Conservation (phyloP, 2,888 invertebrate species). For the Noctuana brunneofusca region DNA sequence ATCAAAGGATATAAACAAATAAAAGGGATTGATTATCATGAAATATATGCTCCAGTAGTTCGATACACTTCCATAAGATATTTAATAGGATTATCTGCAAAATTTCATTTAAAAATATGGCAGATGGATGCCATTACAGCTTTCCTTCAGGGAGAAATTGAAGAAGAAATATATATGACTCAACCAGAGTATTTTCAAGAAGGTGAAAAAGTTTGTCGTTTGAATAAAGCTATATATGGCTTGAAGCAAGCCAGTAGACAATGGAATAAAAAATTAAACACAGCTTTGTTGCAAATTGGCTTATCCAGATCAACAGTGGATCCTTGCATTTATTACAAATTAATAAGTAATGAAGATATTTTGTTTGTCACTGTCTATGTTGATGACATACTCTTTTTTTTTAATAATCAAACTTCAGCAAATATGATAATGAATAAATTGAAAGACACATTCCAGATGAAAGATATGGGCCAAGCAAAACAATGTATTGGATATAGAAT, state of each 20-base stretch:
- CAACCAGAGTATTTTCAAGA: background rate
- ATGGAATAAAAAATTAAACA: background rate
- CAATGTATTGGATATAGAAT: slow-evolving; percentile 2
- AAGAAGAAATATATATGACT: background rate
- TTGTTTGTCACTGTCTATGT: background rate
- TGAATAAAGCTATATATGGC: background rate
- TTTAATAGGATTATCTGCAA: background rate
- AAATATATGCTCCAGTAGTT: background rate
- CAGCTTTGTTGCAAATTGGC: background rate
- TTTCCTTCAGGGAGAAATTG: background rate
- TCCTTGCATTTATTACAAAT: background rate
- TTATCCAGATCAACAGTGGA: background rate
- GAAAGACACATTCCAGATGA: background rate
- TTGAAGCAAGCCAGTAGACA: background rate
- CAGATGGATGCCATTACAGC: background rate
- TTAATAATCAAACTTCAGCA: background rate
- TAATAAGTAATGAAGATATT: background rate
- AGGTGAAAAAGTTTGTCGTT: background rate
- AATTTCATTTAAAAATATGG: background rate
- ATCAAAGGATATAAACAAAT: background rate
- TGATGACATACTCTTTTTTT: background rate
- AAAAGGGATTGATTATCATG: background rate
- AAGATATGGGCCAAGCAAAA: background rate
- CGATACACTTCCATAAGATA: background rate
- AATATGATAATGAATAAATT: background rate